These are phyloP conservation scores for Himantopus leucocephalus DNA, from an alignment of 2,113 vertebrate species.

Conservation along the genomic window DNA sequence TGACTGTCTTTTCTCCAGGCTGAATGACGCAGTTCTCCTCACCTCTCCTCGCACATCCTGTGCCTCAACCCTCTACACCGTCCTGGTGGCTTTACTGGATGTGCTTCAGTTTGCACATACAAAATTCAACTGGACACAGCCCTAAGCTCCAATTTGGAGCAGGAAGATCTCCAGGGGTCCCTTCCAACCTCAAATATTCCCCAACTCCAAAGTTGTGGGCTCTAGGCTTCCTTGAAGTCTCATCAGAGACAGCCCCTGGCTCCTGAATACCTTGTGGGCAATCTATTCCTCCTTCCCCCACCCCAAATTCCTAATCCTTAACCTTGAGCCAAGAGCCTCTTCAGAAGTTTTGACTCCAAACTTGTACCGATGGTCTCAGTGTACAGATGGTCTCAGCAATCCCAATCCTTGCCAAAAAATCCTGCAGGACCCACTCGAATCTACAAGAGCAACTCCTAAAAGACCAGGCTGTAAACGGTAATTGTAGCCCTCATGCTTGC, in stretches of 20 bases:
- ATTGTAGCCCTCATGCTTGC: fast-evolving
- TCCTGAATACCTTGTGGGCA: not conserved
- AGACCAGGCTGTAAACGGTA: too few species aligned
- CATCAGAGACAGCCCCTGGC: not conserved
- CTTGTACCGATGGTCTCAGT: not conserved
- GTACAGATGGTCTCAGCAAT: not conserved
- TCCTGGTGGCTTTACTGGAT: not conserved
- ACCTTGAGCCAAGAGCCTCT: not conserved
- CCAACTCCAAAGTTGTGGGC: not conserved
- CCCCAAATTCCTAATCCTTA: not conserved
- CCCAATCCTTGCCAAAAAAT: not conserved
- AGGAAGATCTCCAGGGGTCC: not conserved
- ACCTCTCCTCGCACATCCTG: not conserved
- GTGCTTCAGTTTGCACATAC: not conserved
- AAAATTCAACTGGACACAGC: not conserved
- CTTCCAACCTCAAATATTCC: not conserved
- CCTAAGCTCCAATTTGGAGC: not conserved
- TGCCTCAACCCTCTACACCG: not conserved
- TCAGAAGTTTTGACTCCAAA: not conserved
- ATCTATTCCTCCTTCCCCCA: not conserved
- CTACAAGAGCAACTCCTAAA: not conserved
- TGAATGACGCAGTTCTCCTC: not conserved
- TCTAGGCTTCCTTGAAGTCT: not conserved
- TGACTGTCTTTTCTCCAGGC: not conserved
- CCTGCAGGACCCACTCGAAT: not conserved